Conservation (phyloP, 1,140 invertebrate species). For the Caenorhabditis briggsae region DNA sequence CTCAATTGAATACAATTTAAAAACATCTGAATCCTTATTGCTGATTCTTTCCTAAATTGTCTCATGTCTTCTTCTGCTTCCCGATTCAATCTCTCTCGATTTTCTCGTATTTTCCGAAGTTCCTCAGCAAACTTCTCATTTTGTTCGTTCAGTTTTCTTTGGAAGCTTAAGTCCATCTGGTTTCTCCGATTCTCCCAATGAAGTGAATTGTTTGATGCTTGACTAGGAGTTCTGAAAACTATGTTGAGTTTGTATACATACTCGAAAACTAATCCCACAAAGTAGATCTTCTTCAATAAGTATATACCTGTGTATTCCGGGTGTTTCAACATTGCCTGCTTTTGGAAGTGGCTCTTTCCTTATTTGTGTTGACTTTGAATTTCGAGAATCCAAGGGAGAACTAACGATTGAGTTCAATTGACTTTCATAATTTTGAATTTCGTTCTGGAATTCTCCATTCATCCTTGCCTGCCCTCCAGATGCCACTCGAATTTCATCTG, state of each 20-base stretch:
- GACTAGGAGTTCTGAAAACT: not conserved
- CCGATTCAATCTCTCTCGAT: not conserved
- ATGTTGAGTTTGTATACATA: not conserved
- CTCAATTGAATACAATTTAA: conserved; percentile 5
- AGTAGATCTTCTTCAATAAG: too few species aligned
- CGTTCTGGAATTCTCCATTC: too few species aligned
- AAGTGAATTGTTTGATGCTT: not conserved
- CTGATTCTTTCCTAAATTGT: not conserved
- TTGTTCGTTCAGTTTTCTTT: not conserved
- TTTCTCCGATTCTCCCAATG: not conserved
- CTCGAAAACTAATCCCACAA: too few species aligned
- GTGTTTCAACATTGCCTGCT: too few species aligned
- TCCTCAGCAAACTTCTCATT: conserved; percentile 5
- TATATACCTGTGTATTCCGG: too few species aligned
- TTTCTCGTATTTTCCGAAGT: not conserved
- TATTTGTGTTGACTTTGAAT: too few species aligned
- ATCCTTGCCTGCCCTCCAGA: too few species aligned
- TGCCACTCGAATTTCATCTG: too few species aligned
- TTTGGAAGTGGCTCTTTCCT: too few species aligned
- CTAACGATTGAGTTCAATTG: too few species aligned
- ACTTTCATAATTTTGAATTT: too few species aligned
- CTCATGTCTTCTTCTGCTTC: conserved; percentile 23
- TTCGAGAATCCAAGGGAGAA: too few species aligned
- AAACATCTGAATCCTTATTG: not conserved
- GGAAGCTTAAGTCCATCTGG: not conserved